Base-by-base conservation (phyloP, 1,140 invertebrate genomes). In the Streblospio benedicti region DNA sequence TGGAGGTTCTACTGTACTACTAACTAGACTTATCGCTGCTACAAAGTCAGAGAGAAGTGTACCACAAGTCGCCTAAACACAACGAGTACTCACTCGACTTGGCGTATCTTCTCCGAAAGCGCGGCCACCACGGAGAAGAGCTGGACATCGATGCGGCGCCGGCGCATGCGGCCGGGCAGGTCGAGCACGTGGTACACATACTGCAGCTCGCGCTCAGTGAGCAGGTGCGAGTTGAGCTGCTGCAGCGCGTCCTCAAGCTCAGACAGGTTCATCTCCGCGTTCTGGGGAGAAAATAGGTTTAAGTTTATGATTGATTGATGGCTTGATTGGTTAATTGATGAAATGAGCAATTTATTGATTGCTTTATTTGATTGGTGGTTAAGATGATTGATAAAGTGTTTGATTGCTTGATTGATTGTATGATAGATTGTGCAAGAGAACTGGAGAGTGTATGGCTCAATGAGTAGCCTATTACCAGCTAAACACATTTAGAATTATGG, bases 41-140 rank as follows among this genome's bases (percentile, higher is more conserved):
- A n/a, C n/a, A n/a, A n/a, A n/a, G n/a, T n/a, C n/a, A n/a, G n/a
- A n/a, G n/a, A n/a, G n/a, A n/a, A n/a, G n/a, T n/a, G n/a, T n/a
- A n/a, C n/a, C n/a, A n/a, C n/a, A n/a, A n/a, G n/a, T n/a, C n/a
- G n/a, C n/a, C n/a, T n/a, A n/a, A n/a, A n/a, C n/a, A n/a, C n/a
- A n/a, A n/a, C n/a, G n/a, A n/a, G n/a, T n/a, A n/a, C 74, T 71
- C 65, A 77, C 75, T 77, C 72, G 41, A 76, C 62, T 54, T 76
- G 73, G 5, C 69, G 68, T 16, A 77, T 70, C 66, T 74, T 74
- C 60, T 77, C 75, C 20, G 74, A 76, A 45, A 77, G 61, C 4
- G 75, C 74, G 33, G 75, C 74, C 12, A 76, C 64, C 6, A 71
- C 63, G 32, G 63, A 65, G 56, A 77, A 77, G 30, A 75, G 50